Evolutionary conservation across 2,113 vertebrate species (phyloP).

Genomic region (Pholis gunnellus): DNA sequence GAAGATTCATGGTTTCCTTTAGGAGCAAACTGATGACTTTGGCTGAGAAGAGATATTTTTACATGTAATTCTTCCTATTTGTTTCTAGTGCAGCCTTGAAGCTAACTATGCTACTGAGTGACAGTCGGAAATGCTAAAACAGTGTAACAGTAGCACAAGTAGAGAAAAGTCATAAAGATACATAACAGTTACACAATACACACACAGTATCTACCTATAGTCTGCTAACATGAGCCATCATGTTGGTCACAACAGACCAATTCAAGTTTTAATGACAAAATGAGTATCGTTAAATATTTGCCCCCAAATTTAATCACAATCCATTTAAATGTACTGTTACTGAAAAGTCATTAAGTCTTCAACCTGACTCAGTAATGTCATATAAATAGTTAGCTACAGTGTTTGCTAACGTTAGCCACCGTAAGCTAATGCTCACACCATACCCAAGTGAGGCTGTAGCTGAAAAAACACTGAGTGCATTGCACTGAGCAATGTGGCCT

Average conservation of each 20-base stretch:
- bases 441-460: background rate
- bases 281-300: background rate
- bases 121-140: background rate
- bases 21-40: background rate
- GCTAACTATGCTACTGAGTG: background rate
- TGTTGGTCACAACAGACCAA: background rate
- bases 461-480: background rate
- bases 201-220: background rate
- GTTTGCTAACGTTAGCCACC: background rate
- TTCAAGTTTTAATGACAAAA: background rate
- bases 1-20: background rate
- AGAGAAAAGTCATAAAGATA: background rate
- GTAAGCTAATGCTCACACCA: background rate
- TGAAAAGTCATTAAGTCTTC: background rate
- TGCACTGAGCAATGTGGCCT: background rate
- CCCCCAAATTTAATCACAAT: background rate
- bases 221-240: background rate
- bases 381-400: background rate
- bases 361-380: background rate
- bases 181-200: background rate
- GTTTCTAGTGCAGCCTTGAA: background rate
- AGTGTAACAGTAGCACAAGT: background rate
- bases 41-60: background rate
- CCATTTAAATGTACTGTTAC: background rate
- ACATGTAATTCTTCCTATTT: background rate